Conservation (phyloP, 2,113 vertebrate genomes). For the Neomonachus schauinslandi region DNA sequence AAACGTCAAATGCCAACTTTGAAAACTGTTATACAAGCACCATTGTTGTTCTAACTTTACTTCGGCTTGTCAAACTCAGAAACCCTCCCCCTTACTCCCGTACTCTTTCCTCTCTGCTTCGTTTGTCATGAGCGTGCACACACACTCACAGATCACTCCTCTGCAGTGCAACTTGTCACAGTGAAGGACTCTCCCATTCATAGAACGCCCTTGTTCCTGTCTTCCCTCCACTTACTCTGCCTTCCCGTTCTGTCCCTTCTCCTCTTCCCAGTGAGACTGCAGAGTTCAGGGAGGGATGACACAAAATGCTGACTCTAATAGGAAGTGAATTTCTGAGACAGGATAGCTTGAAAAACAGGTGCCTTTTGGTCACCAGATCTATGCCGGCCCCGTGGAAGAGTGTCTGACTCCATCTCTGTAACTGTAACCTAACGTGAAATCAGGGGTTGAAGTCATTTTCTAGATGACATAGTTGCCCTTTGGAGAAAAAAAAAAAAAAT, state of each 20-base stretch:
- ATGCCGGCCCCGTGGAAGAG: not conserved
- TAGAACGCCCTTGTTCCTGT: not conserved
- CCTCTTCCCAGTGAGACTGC: not conserved
- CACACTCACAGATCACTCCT: not conserved
- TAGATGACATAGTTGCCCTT: constrained; percentile 2
- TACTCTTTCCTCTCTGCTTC: constrained; percentile 50
- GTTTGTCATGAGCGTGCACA: not conserved
- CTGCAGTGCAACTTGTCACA: not conserved
- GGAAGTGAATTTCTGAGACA: not conserved
- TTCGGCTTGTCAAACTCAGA: constrained; percentile 68
- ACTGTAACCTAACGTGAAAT: not conserved
- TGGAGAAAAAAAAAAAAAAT: not conserved
- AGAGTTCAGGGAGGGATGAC: not conserved
- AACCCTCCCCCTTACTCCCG: constrained; percentile 34
- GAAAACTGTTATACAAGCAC: constrained; percentile 53
- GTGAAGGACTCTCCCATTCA: not conserved
- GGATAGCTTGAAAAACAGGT: not conserved
- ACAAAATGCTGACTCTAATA: not conserved
- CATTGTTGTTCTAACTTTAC: constrained; percentile 48
- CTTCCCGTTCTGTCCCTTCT: not conserved
- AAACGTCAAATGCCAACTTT: constrained; percentile 63
- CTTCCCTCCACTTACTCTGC: not conserved
- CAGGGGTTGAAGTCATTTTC: not conserved
- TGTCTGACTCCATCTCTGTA: not conserved
- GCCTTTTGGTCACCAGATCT: not conserved